phyloP scores from a whole-genome alignment of 2,888 invertebrate species.

The Microctonus aethiopoides region DNA sequence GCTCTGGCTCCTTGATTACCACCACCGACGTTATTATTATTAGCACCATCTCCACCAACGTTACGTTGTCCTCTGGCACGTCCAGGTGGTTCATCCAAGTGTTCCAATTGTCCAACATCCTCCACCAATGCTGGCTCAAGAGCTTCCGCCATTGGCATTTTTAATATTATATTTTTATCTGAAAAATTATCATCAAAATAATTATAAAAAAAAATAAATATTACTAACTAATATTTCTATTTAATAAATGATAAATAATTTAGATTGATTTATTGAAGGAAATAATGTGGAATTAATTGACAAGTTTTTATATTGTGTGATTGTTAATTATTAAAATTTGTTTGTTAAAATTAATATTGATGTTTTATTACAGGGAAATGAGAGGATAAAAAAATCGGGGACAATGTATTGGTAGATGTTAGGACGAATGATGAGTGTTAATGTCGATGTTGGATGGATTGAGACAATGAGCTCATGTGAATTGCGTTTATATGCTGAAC shows the following conservation, averaged over 20 bases:
- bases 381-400: not conserved
- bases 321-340: too few relatives aligned
- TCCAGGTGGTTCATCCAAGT: conserved; percentile 61
- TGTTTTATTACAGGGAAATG: too few relatives aligned
- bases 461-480: too few relatives aligned
- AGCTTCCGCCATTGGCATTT: conserved; percentile 57
- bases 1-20: conserved; percentile 47
- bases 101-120: conserved; percentile 56
- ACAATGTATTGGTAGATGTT: not conserved
- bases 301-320: too few relatives aligned
- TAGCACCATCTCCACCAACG: conserved; percentile 18
- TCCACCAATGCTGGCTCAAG: conserved; percentile 55
- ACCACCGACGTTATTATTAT: conserved; percentile 21
- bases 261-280: too few relatives aligned
- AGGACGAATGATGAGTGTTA: not conserved
- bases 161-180: conserved; percentile 40
- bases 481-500: not conserved
- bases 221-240: too few relatives aligned
- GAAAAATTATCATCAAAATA: not conserved
- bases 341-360: too few relatives aligned
- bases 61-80: conserved; percentile 44
- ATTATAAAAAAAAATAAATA: too few relatives aligned
- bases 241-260: too few relatives aligned
- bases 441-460: not conserved
- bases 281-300: too few relatives aligned